Evolutionary conservation across 2,797 vertebrate species (phyloP), one percentile per base, ranked within the genome.

Genomic region (Gadopsis bispinosus): DNA sequence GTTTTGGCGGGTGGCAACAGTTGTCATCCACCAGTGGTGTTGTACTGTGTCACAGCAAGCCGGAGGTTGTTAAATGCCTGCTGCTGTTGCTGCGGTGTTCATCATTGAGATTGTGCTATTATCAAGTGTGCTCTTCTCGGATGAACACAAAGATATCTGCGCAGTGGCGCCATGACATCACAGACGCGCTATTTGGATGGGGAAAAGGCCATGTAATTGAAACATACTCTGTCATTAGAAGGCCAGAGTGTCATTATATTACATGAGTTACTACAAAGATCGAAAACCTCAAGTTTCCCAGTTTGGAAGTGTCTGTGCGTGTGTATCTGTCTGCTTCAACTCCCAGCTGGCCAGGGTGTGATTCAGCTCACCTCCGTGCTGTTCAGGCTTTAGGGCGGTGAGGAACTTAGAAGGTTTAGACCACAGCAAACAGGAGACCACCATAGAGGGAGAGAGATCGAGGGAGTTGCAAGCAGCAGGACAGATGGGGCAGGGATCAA

Each of bases 401-500:
- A 74, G n/a, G 45, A 86, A 85, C 87, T 87, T 84, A 83, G 83
- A 37, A 82, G 75, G 75, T 87, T 89, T 79, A 89, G 88, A 86
- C 82, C 79, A 80, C 72, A 33, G 83, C 85, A 88, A 89, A 84
- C 83, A 78, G 87, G 82, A 91, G 87, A 88, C 86, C 87, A 82
- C 78, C 47, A 37, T 19, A 47, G 65, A 72, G 70, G 77, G 81
- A 83, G 73, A 79, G 83, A 87, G 89, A 85, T 82, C 61, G 85
- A 83, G 76, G 63, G 88, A 90, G 84, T 45, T 67, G 87, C 31
- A 64, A 87, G 89, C 76, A 86, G 80, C 20, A 77, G 88, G 92
- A 90, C 94, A 94, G 93, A 94, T 94, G 91, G 93, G 89, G 72
- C 51, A 79, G 76, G 91, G 92, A 94, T 94, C 93, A 93, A 90